phyloP scores from a whole-genome alignment of 2,113 vertebrate species.

The Phylloscopus trochiloides region DNA sequence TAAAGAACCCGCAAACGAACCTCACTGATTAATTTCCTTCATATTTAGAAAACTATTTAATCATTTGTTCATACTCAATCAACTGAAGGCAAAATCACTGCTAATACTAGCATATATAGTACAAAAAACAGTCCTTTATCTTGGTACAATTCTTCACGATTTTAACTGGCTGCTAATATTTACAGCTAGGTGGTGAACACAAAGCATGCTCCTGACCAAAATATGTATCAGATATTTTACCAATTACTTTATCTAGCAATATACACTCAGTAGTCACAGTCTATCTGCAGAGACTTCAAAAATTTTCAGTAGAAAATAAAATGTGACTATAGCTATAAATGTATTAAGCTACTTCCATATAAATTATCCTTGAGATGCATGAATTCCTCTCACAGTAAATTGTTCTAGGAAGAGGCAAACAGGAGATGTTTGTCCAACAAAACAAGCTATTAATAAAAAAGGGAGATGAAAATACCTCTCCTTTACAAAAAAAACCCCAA shows the following conservation, averaged over 20 bases:
- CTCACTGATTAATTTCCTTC: background rate
- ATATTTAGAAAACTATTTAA: background rate
- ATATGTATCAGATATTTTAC: background rate
- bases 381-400: background rate
- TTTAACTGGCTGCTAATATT: background rate
- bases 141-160: background rate
- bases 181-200: background rate
- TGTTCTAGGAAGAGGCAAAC: background rate
- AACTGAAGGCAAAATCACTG: background rate
- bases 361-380: background rate
- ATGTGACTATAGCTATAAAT: background rate
- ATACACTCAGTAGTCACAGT: background rate
- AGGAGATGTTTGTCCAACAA: background rate
- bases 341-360: background rate
- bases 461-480: background rate
- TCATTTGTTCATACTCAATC: background rate
- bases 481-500: background rate
- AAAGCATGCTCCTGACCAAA: background rate
- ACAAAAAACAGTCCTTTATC: background rate
- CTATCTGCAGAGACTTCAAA: background rate
- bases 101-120: background rate
- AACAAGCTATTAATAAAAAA: background rate
- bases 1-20: background rate
- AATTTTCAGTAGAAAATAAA: background rate
- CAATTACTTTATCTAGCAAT: background rate